Evolutionary conservation across 2,888 invertebrate species (phyloP).

Genomic region (Leucania comma): DNA sequence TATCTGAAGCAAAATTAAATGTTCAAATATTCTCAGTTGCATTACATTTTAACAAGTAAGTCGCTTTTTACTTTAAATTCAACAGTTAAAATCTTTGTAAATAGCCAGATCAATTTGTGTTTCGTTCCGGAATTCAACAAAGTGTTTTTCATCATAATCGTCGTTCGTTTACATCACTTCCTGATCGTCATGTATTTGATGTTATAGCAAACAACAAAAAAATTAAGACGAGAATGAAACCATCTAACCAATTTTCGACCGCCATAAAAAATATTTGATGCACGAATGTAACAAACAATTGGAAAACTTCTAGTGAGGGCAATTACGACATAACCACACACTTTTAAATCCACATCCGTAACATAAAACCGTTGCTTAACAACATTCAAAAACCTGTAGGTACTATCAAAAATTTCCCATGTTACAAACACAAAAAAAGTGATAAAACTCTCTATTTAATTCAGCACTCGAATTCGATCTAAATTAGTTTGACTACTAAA

Average conservation of each 20-base stretch:
- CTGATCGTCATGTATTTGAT: slow-evolving; percentile 23
- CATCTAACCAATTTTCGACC: too few species aligned
- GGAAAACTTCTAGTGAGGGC: background rate
- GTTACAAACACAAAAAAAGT: background rate
- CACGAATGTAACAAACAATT: slow-evolving; percentile 3
- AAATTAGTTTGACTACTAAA: slow-evolving; percentile 37
- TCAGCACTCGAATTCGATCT: slow-evolving; percentile 9
- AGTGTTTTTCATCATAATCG: slow-evolving; percentile 11
- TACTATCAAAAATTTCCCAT: background rate
- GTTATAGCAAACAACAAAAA: background rate
- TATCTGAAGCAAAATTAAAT: slow-evolving; percentile 19
- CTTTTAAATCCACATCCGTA: background rate
- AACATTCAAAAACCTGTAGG: background rate
- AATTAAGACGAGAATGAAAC: too few species aligned
- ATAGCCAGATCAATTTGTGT: background rate
- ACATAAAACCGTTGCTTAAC: background rate
- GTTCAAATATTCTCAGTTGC: background rate
- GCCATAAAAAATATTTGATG: slow-evolving; percentile 1
- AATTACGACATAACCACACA: background rate
- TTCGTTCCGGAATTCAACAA: slow-evolving; percentile 11
- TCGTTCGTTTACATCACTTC: slow-evolving; percentile 25
- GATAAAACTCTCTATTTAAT: slow-evolving; percentile 6
- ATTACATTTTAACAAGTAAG: slow-evolving; percentile 2
- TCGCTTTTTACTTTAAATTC: background rate
- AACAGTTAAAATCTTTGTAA: background rate